Base-by-base conservation (phyloP, 64 coral and sea anemone genomes). In the Stichodactyla mertensii region DNA sequence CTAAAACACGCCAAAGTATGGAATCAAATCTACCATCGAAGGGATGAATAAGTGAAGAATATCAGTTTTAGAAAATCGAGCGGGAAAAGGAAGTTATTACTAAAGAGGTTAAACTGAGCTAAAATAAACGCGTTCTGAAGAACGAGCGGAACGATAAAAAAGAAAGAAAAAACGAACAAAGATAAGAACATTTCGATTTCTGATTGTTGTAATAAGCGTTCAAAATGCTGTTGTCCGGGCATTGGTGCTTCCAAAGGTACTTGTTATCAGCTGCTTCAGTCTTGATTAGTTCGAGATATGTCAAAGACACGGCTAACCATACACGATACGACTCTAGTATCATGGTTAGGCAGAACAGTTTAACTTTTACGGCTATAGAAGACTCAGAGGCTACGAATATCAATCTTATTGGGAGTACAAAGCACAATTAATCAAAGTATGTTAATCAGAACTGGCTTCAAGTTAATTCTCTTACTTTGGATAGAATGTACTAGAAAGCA, bases 201-300 rank as follows among this genome's bases (percentile, higher is more conserved):
- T 24, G 69, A 71, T 71, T 71, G 69, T 23, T 74, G 23, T 74
- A 74, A 74, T 74, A 74, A 31, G 26, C 69, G 69, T 26, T 74
- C 23, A 10, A 74, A 26, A 12, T 11, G 27, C 12, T 74, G 24
- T 74, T 74, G 69, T 74, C 36, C 36, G 18, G 62, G 62, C 62
- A 66, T 66, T 66, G 62, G 62, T 66, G 10, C 59, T 61, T 61
- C 59, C 13, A 18, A 61, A 61, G 59, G 59, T 61, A 61, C 62
- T 74, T 74, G 16, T 74, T 74, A 74, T 74, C 69, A 74, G 69
- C 24, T 74, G 69, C 69, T 74, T 26, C 12, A 10, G 69, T 31
- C 24, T 74, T 74, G 69, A 74, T 74, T 74, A 74, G 69, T 74
- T 27, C 24, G 4, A 31, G 69, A 74, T 36, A 74, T 31, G 69